phyloP scores from a whole-genome alignment of 2,113 vertebrate genomes.

The Zapus hudsonius region DNA sequence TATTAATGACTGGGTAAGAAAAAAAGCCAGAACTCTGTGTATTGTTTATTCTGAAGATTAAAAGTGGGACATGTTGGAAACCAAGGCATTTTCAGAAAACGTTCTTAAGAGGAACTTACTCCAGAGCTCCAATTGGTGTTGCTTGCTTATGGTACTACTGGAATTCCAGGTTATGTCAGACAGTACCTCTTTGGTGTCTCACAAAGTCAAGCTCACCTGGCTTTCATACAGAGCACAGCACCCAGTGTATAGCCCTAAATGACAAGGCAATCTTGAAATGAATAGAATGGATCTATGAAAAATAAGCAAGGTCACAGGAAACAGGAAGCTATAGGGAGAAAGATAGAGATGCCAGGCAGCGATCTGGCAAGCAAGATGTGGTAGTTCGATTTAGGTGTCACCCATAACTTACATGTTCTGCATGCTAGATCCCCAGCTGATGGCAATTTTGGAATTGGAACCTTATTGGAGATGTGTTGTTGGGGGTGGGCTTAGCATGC shows the following conservation, averaged over 20 bases:
- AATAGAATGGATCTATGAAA: neutral
- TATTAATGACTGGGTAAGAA: neutral
- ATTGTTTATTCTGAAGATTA: constrained; percentile 36
- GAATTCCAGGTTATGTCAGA: neutral
- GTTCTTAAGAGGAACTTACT: constrained; percentile 11
- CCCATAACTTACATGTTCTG: no score
- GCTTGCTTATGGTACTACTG: neutral
- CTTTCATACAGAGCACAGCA: neutral
- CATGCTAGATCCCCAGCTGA: no score
- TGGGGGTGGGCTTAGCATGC: no score
- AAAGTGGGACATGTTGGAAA: neutral
- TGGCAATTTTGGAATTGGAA: no score
- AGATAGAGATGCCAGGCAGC: neutral
- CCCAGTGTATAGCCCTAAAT: neutral
- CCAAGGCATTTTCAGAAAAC: constrained; percentile 34
- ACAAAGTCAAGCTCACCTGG: neutral
- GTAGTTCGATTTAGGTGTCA: no score
- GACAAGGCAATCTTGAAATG: constrained; percentile 16
- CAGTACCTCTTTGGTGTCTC: neutral
- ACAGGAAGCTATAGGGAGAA: constrained; percentile 28
- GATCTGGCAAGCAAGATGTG: neutral
- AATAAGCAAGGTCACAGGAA: neutral
- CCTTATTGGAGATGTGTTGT: no score
- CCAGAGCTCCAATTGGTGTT: neutral
- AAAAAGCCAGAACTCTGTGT: neutral